A percentile compares a stretch with the other conserved stretches of the same genome.
Evolutionary conservation across 2,888 invertebrate species (phyloP).

Genomic region (Oxyscelio sp.): DNA sequence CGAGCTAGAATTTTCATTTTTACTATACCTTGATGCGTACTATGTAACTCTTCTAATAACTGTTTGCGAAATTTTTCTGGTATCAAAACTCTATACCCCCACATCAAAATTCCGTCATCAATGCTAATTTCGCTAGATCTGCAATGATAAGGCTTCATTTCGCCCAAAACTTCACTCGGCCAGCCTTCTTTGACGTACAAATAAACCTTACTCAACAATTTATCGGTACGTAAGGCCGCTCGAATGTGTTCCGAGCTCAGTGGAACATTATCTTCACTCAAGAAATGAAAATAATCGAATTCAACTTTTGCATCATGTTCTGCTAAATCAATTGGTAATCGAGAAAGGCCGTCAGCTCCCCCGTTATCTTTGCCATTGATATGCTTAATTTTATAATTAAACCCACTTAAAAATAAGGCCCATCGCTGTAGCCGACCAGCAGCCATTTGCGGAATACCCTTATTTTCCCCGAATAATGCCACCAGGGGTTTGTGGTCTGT

Average conservation of each 20-base stretch:
- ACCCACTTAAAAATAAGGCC: no score
- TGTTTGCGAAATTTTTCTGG: conserved; percentile 66
- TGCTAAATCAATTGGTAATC: conserved; percentile 34
- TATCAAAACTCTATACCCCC: conserved; percentile 78
- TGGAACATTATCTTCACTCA: conserved; percentile 36
- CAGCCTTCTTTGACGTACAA: conserved; percentile 51
- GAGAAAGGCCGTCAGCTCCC: conserved; percentile 55
- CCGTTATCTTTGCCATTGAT: conserved; percentile 54
- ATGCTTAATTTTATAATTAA: conserved; percentile 46
- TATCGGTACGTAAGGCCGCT: conserved; percentile 35
- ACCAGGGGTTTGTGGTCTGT: conserved; percentile 84
- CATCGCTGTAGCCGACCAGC: conserved; percentile 56
- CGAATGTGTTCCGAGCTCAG: conserved; percentile 43
- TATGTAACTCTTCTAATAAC: conserved; percentile 77
- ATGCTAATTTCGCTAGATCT: conserved; percentile 43
- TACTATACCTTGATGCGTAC: conserved; percentile 77
- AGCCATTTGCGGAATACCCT: conserved; percentile 53
- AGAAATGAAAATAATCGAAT: conserved; percentile 61
- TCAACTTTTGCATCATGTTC: neutral
- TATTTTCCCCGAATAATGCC: conserved; percentile 62
- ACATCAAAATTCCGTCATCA: conserved; percentile 67
- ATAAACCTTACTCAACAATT: conserved; percentile 52
- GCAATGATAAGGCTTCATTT: conserved; percentile 23
- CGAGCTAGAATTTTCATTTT: conserved; percentile 80
- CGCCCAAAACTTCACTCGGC: conserved; percentile 25